phyloP scores from a whole-genome alignment of 2,797 vertebrate genomes.

The Silurus lanzhouensis region DNA sequence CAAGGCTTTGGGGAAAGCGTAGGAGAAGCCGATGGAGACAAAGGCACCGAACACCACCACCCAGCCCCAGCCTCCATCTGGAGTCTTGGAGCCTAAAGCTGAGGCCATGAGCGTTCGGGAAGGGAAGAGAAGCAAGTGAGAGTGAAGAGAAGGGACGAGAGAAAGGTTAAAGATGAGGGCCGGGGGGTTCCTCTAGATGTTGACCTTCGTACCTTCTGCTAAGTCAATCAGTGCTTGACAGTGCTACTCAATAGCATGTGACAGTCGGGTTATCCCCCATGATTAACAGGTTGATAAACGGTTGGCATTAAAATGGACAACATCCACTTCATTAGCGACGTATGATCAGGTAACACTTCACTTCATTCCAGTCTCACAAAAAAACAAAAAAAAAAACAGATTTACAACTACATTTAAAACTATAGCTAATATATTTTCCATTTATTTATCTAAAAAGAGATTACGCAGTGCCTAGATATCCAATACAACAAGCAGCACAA shows the following conservation, averaged over 20 bases:
- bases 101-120: slow-evolving; percentile 66
- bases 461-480: neutral
- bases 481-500: neutral
- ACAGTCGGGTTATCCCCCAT: neutral
- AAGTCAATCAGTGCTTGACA: slow-evolving; percentile 45
- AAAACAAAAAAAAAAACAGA: too few species aligned
- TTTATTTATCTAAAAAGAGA: neutral
- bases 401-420: neutral
- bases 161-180: neutral
- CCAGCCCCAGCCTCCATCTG: slow-evolving; percentile 82
- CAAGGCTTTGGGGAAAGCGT: slow-evolving; percentile 79
- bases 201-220: slow-evolving; percentile 21
- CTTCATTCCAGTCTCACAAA: neutral
- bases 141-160: neutral
- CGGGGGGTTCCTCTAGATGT: slow-evolving; percentile 13
- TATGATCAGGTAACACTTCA: neutral
- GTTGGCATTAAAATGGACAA: neutral
- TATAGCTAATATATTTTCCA: neutral
- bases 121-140: neutral
- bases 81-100: slow-evolving; percentile 57
- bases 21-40: slow-evolving; percentile 81
- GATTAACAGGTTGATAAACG: slow-evolving; percentile 24
- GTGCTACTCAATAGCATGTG: slow-evolving; percentile 48
- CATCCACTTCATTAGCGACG: neutral
- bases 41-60: slow-evolving; percentile 77